Evolutionary conservation across 1,140 invertebrate species (phyloP).

Genomic region (Trichomalopsis sarcophagae): DNA sequence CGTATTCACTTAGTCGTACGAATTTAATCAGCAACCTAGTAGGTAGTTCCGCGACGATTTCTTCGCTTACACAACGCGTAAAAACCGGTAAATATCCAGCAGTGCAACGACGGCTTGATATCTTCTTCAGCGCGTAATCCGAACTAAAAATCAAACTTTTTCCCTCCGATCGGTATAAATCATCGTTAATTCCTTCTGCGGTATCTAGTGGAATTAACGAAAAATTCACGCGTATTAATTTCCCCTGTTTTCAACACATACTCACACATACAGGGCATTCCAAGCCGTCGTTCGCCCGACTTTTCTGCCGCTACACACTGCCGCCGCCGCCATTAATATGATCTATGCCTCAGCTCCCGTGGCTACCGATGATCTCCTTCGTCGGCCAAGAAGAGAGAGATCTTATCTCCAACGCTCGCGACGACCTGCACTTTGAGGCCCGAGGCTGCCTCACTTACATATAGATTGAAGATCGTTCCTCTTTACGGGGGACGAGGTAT

Average conservation of each 20-base stretch:
- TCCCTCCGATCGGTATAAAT: slow-evolving; percentile 24
- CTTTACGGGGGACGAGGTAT: slow-evolving; percentile 38
- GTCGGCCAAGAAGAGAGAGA: slow-evolving; percentile 27
- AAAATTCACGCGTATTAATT: slow-evolving; percentile 32
- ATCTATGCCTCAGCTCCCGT: slow-evolving; percentile 54
- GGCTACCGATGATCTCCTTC: slow-evolving; percentile 52
- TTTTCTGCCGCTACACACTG: neutral
- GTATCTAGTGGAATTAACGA: slow-evolving; percentile 13
- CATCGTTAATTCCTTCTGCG: slow-evolving; percentile 19
- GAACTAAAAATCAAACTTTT: neutral
- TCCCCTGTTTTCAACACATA: slow-evolving; percentile 8
- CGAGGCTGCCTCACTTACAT: slow-evolving; percentile 54
- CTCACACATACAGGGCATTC: neutral
- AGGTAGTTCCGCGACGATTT: neutral
- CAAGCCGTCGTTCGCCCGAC: neutral
- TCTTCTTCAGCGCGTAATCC: neutral
- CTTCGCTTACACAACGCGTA: neutral
- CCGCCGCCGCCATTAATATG: slow-evolving; percentile 54
- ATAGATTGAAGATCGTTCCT: slow-evolving; percentile 54
- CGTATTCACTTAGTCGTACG: neutral
- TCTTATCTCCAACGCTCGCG: slow-evolving; percentile 43
- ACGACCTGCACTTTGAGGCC: slow-evolving; percentile 44
- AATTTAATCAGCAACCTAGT: neutral
- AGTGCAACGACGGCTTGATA: neutral
- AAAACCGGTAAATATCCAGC: slow-evolving; percentile 47